Evolutionary conservation across 1,140 invertebrate genomes (phyloP).

Genomic region (Drosophila elegans): DNA sequence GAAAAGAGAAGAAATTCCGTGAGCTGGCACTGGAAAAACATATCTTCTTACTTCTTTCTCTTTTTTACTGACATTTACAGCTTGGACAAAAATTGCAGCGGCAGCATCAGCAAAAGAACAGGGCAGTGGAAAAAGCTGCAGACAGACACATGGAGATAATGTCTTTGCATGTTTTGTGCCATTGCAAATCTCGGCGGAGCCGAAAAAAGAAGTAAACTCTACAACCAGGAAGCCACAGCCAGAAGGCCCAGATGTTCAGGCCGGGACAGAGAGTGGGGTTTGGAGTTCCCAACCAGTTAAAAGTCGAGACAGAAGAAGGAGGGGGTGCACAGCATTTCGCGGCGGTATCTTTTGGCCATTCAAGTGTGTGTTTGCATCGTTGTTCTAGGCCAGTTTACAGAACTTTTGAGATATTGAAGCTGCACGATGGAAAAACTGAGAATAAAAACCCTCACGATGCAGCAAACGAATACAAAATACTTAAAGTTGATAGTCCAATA

Average conservation of each 20-base stretch:
- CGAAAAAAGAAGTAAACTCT: constrained; percentile 22
- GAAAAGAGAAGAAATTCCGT: constrained; percentile 26
- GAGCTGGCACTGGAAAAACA: constrained; percentile 52
- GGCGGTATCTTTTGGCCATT: constrained; percentile 18
- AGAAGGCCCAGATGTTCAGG: constrained; percentile 35
- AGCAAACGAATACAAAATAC: not conserved
- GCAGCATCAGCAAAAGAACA: constrained; percentile 23
- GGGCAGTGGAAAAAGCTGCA: constrained; percentile 36
- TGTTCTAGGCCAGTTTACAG: constrained; percentile 50
- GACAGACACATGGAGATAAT: constrained; percentile 74
- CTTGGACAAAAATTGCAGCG: constrained; percentile 40
- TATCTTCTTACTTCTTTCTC: constrained; percentile 35
- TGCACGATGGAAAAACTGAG: not conserved
- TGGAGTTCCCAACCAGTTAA: constrained; percentile 29
- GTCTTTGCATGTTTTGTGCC: constrained; percentile 71
- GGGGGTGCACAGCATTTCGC: not conserved
- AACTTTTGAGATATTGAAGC: constrained; percentile 41
- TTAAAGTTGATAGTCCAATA: not conserved
- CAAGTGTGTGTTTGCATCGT: constrained; percentile 36
- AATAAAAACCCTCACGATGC: not conserved
- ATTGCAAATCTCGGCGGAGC: constrained; percentile 63
- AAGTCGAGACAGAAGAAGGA: not conserved
- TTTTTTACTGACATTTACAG: constrained; percentile 55
- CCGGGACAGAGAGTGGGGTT: not conserved
- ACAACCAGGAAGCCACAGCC: constrained; percentile 64